Evolutionary conservation across 1,140 invertebrate species (phyloP), one percentile per base, ranked within the genome.

Genomic region (Melanaphis sacchari): DNA sequence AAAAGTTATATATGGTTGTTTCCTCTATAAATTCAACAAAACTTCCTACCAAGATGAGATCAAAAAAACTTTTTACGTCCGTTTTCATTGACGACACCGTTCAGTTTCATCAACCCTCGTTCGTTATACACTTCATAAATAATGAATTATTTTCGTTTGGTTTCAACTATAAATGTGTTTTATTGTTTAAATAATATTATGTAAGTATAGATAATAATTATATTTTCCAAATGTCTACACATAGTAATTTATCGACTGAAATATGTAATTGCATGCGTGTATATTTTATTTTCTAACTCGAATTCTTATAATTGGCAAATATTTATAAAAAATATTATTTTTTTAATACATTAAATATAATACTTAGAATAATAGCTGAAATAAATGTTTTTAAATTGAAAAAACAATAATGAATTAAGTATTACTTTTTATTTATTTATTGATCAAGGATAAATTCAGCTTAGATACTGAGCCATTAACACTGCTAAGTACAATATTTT

Each of bases 1-100:
- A 92, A 92, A 92, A 38, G 41, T 52, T 26, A 22, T 92, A 21
- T 52, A 92, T 52, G 22, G 76, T 31, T 36, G 31, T 49, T 82
- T 26, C 43, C 90, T n/a, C n/a, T 52, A 81, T 46, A 43, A 92
- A 84, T 82, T 52, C 82, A 81, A 40, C 91, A 52, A 92, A 92
- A 92, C 91, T 92, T 92, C 43, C 43, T 38, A 43, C 82, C 36
- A 36, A 89, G 46, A 89, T n/a, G 49, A 54, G n/a, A 38, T 46
- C 46, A 81, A 41, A 84, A 92, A 82, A 92, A 92, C 76, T 92
- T 92, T 91, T 82, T 46, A 46, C 43, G 40, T 92, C n/a, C n/a
- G 41, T 92, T 91, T 49, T 92, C 43, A 26, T 31, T 52, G n/a
- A 89, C 38, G 87, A 52, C 46, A 52, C 87, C 87, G 41, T 38